Percentiles rank a stretch among this genome's conserved stretches.
phyloP scores from a whole-genome alignment of 2,888 invertebrate genomes.

The Helicoverpa assulta region DNA sequence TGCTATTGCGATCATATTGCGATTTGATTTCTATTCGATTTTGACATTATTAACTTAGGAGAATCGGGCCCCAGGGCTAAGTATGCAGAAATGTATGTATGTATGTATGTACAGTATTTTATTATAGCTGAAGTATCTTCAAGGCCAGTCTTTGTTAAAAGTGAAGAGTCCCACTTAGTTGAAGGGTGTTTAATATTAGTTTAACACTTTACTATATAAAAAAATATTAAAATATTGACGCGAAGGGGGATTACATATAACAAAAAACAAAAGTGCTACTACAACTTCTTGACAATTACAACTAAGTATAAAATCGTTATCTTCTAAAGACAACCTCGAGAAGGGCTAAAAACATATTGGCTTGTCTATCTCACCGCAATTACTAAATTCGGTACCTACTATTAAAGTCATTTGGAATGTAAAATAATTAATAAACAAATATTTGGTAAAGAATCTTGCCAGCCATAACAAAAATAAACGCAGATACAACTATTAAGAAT shows the following conservation, averaged over 20 bases:
- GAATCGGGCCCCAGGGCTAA: no score
- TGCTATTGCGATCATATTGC: no score
- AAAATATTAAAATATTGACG: not conserved
- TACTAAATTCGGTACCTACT: not conserved
- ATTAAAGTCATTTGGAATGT: not conserved
- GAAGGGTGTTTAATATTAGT: not conserved
- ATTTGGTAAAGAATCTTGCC: conserved; percentile 26
- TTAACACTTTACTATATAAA: not conserved
- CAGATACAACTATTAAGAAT: conserved; percentile 16
- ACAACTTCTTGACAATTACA: no score
- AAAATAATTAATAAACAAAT: conserved; percentile 20
- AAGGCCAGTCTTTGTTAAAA: not conserved
- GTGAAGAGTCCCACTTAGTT: not conserved
- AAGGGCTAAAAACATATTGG: no score
- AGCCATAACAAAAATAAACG: conserved; percentile 28
- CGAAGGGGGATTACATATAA: no score
- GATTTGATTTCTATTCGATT: no score
- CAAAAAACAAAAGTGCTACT: no score
- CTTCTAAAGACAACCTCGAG: no score
- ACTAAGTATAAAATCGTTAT: no score
- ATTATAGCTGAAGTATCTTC: not conserved
- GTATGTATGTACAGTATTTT: no score
- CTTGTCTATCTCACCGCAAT: not conserved
- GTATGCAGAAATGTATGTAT: not conserved
- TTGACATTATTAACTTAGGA: no score